Conservation (phyloP, 2,113 vertebrate genomes). For the Epinephelus fuscoguttatus region DNA sequence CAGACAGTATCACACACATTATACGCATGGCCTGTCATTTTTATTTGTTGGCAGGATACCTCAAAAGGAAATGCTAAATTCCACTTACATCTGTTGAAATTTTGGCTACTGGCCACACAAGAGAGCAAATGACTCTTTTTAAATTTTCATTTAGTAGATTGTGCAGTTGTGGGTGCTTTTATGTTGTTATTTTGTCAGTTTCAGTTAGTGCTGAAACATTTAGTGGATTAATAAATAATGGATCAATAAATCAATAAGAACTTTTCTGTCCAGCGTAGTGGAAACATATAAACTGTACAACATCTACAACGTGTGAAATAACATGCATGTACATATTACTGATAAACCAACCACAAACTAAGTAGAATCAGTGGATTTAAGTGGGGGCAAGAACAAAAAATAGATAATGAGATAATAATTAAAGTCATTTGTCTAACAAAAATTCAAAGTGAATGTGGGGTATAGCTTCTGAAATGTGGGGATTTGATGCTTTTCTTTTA, state of each 20-base stretch:
- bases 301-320: neutral
- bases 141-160: no score
- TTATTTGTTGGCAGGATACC: neutral
- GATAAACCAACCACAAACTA: no score
- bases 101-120: neutral
- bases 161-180: neutral
- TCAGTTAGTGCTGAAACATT: neutral
- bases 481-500: neutral
- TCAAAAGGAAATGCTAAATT: neutral
- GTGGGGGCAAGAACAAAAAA: neutral
- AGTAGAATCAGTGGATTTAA: neutral
- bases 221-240: neutral
- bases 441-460: neutral
- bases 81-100: neutral
- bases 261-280: neutral
- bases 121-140: neutral
- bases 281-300: neutral
- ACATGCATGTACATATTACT: neutral
- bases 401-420: neutral
- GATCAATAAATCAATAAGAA: no score
- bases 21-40: neutral
- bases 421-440: neutral
- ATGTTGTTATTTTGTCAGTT: neutral
- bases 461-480: neutral
- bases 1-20: no score